Percentiles rank a stretch among this genome's conserved stretches.
These are phyloP conservation scores for Procapra przewalskii DNA, from an alignment of 2,113 vertebrate genomes.

Conservation along the genomic window DNA sequence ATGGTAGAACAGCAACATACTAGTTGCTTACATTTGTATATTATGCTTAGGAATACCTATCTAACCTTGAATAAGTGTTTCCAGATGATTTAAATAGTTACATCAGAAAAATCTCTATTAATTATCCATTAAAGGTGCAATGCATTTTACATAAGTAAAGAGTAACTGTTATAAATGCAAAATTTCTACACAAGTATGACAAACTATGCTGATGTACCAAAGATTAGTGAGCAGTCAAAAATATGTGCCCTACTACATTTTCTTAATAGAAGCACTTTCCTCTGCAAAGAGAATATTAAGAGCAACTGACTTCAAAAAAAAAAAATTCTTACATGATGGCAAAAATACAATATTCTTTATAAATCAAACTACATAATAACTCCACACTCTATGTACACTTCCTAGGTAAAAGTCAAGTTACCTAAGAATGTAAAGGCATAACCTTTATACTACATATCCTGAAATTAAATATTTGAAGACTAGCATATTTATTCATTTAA, in stretches of 20 bases:
- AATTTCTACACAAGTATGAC: conserved; percentile 52
- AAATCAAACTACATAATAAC: conserved; percentile 58
- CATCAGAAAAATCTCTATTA: conserved; percentile 62
- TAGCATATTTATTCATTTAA: conserved; percentile 56
- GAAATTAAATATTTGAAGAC: conserved; percentile 54
- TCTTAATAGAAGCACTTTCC: conserved; percentile 62
- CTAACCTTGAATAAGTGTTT: conserved; percentile 47
- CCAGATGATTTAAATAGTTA: conserved; percentile 38
- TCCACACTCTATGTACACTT: conserved; percentile 49
- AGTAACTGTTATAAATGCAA: conserved; percentile 69
- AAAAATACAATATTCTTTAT: conserved; percentile 51
- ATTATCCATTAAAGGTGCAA: conserved; percentile 87
- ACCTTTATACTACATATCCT: conserved; percentile 56
- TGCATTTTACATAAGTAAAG: conserved; percentile 83
- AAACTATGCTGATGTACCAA: conserved; percentile 34
- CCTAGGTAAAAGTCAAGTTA: conserved; percentile 58
- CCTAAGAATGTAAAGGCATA: conserved; percentile 55
- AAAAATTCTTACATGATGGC: conserved; percentile 42
- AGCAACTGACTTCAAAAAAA: conserved; percentile 51
- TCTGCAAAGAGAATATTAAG: conserved; percentile 61
- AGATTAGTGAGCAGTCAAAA: conserved; percentile 46
- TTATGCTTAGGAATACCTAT: conserved; percentile 42
- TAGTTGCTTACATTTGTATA: conserved; percentile 56
- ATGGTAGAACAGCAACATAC: conserved; percentile 25
- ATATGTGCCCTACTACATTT: conserved; percentile 7